Evolutionary conservation across 64 coral and sea anemone genomes (phyloP).

Genomic region (Stichodactyla helianthus): DNA sequence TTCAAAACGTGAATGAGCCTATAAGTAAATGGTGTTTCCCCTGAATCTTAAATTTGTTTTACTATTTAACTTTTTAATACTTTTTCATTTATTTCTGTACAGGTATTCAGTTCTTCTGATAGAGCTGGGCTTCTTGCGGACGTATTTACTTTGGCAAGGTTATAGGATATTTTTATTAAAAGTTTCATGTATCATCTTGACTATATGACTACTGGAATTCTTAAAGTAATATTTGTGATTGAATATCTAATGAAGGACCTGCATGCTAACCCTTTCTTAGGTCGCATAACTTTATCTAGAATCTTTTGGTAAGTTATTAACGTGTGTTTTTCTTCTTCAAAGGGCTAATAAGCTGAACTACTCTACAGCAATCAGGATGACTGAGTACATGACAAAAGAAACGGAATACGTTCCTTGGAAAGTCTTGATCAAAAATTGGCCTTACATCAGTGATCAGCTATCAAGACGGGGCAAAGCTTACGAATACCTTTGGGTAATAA

Average conservation of each 20-base stretch:
- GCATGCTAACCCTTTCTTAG: too few relatives aligned
- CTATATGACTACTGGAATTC: too few relatives aligned
- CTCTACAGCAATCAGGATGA: not conserved
- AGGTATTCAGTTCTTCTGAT: conserved; percentile 19
- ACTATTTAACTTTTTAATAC: not conserved
- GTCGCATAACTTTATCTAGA: too few relatives aligned
- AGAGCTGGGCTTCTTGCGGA: conserved; percentile 18
- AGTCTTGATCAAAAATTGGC: not conserved
- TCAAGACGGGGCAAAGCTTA: not conserved
- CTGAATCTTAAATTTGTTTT: too few relatives aligned
- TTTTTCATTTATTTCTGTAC: not conserved
- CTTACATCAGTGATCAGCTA: not conserved
- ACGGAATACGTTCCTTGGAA: conserved; percentile 15
- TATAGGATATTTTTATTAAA: too few relatives aligned
- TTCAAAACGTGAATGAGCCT: too few relatives aligned
- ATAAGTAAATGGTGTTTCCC: too few relatives aligned
- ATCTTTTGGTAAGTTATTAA: too few relatives aligned
- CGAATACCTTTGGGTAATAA: not conserved
- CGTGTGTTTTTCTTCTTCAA: too few relatives aligned
- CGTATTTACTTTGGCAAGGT: not conserved
- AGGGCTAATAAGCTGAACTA: not conserved
- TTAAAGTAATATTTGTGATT: too few relatives aligned
- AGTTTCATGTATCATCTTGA: too few relatives aligned
- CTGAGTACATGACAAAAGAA: conserved; percentile 27
- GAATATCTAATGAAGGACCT: too few relatives aligned